Conservation (phyloP, 53 echinoderm and acorn worm species). For the Zoroaster sp. region DNA sequence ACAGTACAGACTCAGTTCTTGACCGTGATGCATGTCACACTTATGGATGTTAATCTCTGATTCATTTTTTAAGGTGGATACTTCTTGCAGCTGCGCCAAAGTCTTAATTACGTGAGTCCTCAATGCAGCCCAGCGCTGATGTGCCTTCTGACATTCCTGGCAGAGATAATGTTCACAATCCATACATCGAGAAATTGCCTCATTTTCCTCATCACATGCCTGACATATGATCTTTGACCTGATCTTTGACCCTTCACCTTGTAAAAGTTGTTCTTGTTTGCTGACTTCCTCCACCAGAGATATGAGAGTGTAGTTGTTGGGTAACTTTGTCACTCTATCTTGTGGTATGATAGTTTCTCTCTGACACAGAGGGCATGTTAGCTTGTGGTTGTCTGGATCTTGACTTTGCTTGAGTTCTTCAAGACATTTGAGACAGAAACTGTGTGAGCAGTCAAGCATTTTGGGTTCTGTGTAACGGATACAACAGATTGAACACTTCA, state of each 20-base stretch:
- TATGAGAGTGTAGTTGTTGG: slow-evolving; percentile 5
- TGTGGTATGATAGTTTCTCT: background rate
- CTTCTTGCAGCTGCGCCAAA: background rate
- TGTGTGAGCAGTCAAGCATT: slow-evolving; percentile 24
- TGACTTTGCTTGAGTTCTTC: background rate
- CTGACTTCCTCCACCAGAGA: slow-evolving; percentile 10
- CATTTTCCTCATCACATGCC: slow-evolving; percentile 30
- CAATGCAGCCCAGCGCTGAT: background rate
- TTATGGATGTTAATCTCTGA: background rate
- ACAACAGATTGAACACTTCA: slow-evolving; percentile 26
- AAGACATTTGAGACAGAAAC: slow-evolving; percentile 36
- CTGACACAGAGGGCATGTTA: background rate
- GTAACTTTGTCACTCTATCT: background rate
- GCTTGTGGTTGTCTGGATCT: background rate
- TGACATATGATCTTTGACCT: slow-evolving; percentile 35
- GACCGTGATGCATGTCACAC: background rate
- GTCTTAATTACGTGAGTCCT: slow-evolving; percentile 9
- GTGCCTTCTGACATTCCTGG: slow-evolving; percentile 13
- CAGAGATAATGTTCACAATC: slow-evolving; percentile 37
- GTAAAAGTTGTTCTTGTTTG: slow-evolving; percentile 35
- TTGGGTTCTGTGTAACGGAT: slow-evolving; percentile 9
- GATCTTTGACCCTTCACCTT: background rate
- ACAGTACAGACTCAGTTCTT: slow-evolving; percentile 28
- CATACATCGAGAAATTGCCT: slow-evolving; percentile 24
- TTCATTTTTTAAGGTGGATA: background rate